phyloP scores from a whole-genome alignment of 2,888 invertebrate species.

The Deladenus siricidicola region DNA sequence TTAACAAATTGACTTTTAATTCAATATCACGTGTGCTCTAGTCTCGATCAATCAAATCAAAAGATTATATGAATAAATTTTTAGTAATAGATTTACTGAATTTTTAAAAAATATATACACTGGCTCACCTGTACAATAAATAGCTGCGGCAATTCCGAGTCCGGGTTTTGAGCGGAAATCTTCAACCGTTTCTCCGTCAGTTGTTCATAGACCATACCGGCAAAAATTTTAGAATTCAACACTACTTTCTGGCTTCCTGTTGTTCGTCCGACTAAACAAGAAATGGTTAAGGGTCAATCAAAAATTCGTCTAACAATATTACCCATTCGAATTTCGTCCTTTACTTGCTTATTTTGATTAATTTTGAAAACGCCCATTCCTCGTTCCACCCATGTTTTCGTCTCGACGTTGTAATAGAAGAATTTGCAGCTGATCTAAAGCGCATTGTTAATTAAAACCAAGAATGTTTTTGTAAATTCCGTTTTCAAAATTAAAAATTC shows the following conservation, averaged over 20 bases:
- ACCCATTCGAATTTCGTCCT: constrained; percentile 21
- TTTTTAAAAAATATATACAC: neutral
- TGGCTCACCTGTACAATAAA: constrained; percentile 36
- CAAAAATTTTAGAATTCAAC: constrained; percentile 43
- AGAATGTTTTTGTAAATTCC: too few species aligned
- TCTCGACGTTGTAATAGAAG: constrained; percentile 40
- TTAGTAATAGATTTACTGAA: neutral
- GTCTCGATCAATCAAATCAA: too few species aligned
- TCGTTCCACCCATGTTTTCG: constrained; percentile 40
- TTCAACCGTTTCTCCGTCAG: constrained; percentile 41
- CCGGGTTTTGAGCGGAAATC: constrained; percentile 44
- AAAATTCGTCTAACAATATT: neutral
- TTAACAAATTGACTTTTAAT: neutral
- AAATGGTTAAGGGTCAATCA: neutral
- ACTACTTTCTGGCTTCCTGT: constrained; percentile 45
- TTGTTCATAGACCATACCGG: constrained; percentile 45
- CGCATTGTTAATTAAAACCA: too few species aligned
- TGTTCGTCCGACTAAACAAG: constrained; percentile 42
- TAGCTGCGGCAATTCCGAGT: constrained; percentile 40
- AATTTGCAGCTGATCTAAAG: constrained; percentile 47
- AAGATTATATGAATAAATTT: too few species aligned
- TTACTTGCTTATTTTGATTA: constrained; percentile 20
- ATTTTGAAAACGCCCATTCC: constrained; percentile 34
- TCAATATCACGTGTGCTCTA: too few species aligned
- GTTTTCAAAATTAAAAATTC: too few species aligned